Conservation (phyloP, 2,797 vertebrate species). For the Phalloptychus januarius region DNA sequence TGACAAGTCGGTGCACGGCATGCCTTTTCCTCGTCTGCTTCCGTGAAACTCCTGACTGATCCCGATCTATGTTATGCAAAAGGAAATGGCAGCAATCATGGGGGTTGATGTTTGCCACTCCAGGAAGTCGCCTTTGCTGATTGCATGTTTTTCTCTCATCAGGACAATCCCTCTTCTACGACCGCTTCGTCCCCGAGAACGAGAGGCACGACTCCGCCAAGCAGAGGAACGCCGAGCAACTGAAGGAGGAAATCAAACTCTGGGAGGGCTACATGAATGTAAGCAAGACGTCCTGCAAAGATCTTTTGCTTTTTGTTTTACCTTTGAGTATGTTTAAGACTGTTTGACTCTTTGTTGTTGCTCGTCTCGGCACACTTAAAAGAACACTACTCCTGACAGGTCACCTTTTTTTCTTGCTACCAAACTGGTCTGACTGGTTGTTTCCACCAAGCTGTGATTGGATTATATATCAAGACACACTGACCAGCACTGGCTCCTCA, state of each 20-base stretch:
- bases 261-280: constrained; percentile 75
- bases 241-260: constrained; percentile 61
- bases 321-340: neutral
- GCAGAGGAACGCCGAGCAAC: constrained; percentile 63
- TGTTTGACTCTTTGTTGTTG: neutral
- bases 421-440: neutral
- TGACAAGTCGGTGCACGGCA: neutral
- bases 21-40: neutral
- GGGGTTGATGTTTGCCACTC: neutral
- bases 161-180: constrained; percentile 68
- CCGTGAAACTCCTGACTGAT: neutral
- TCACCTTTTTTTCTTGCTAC: neutral
- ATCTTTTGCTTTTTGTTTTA: neutral
- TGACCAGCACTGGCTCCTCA: neutral
- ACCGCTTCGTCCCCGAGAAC: constrained; percentile 65
- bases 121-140: neutral
- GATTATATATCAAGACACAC: neutral
- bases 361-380: neutral
- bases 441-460: neutral
- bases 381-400: neutral
- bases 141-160: constrained; percentile 7
- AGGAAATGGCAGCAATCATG: constrained; percentile 1
- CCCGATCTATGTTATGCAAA: neutral
- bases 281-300: neutral
- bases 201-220: constrained; percentile 75